Evolutionary conservation across 2,797 vertebrate species (phyloP).

Genomic region (Clarias fuscus): DNA sequence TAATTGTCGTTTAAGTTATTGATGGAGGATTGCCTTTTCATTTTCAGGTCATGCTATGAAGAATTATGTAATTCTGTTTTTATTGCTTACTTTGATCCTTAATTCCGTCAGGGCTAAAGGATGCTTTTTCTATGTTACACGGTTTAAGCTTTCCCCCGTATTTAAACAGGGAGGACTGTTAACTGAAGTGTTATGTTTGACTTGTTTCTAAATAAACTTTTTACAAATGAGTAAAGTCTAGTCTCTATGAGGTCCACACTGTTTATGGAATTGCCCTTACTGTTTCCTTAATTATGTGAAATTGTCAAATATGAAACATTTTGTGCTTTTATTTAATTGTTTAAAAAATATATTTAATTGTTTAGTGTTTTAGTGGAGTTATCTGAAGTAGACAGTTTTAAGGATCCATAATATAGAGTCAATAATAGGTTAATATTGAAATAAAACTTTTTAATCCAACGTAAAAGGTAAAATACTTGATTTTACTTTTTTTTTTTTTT

Average conservation of each 20-base stretch:
- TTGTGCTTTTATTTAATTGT: not conserved
- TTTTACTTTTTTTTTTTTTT: not conserved
- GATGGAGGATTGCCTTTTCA: constrained; percentile 73
- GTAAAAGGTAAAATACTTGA: not conserved
- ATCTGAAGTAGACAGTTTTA: not conserved
- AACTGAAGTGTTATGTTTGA: constrained; percentile 74
- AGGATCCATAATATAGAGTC: not conserved
- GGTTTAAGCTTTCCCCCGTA: constrained; percentile 59
- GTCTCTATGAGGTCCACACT: not conserved
- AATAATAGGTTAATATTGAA: not conserved
- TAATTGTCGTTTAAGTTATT: constrained; percentile 87
- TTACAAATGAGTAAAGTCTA: constrained; percentile 54
- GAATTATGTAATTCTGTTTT: constrained; percentile 74
- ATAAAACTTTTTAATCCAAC: not conserved
- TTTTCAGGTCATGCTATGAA: constrained; percentile 80
- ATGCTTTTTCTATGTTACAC: constrained; percentile 77
- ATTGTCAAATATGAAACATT: not conserved
- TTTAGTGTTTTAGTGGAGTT: not conserved
- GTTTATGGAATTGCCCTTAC: not conserved
- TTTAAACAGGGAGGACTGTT: constrained; percentile 61
- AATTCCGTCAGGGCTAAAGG: constrained; percentile 77
- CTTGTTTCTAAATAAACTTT: constrained; percentile 90
- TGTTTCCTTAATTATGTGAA: not conserved
- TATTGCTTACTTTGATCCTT: constrained; percentile 71
- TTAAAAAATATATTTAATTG: too few species aligned